Evolutionary conservation across 2,797 vertebrate genomes (phyloP).

Genomic region (Lindbergichthys nudifrons): DNA sequence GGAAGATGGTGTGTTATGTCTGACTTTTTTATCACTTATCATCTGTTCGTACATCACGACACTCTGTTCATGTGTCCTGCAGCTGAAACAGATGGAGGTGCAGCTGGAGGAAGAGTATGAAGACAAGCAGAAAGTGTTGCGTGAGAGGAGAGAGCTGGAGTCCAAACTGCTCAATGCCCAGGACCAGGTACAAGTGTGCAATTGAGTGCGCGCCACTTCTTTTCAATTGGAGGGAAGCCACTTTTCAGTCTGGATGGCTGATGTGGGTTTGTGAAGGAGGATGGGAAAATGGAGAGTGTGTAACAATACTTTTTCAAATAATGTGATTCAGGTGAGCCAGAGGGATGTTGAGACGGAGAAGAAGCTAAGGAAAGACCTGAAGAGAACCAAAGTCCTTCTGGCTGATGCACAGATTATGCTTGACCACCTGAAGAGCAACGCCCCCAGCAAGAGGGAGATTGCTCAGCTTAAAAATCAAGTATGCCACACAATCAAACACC

Average conservation of each 20-base stretch:
- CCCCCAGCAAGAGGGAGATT: constrained; percentile 97
- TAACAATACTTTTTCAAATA: constrained; percentile 8
- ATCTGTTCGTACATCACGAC: constrained; percentile 54
- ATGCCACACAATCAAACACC: constrained; percentile 8
- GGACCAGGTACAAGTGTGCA: constrained; percentile 89
- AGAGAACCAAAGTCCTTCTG: constrained; percentile 96
- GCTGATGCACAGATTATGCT: constrained; percentile 98
- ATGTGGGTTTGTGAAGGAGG: constrained; percentile 45
- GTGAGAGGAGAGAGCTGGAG: constrained; percentile 94
- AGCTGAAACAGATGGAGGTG: constrained; percentile 97
- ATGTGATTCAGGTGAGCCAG: constrained; percentile 88
- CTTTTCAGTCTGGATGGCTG: constrained; percentile 48
- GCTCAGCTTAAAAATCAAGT: constrained; percentile 98
- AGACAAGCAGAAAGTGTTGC: constrained; percentile 96
- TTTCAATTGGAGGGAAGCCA: constrained; percentile 66
- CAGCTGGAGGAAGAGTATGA: constrained; percentile 98
- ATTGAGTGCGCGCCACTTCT: constrained; percentile 53
- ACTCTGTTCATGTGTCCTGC: constrained; percentile 54
- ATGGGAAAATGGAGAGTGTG: constrained; percentile 23
- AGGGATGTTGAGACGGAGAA: constrained; percentile 96
- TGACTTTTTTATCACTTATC: constrained; percentile 57
- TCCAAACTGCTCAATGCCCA: constrained; percentile 89
- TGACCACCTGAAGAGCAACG: constrained; percentile 97
- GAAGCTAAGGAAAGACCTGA: constrained; percentile 93
- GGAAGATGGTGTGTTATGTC: constrained; percentile 46